Evolutionary conservation across 1,140 invertebrate genomes (phyloP).

Genomic region (Brachionus manjavacas): DNA sequence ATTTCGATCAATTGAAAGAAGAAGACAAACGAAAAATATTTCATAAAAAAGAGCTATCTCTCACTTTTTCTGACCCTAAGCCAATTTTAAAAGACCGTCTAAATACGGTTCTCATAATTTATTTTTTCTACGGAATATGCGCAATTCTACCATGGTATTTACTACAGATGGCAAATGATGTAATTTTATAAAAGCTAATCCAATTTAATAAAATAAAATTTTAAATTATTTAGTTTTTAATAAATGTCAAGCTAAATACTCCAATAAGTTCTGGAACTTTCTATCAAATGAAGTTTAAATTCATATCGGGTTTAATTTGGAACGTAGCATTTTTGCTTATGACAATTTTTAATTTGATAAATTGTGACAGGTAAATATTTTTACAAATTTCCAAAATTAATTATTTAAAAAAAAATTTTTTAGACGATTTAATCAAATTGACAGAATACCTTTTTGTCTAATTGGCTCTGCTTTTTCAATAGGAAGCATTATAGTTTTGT

Average conservation of each 20-base stretch:
- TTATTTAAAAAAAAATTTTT: neutral
- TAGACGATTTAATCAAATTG: constrained; percentile 36
- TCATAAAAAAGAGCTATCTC: constrained; percentile 17
- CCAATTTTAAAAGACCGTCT: neutral
- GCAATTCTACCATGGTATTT: neutral
- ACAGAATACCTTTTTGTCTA: constrained; percentile 19
- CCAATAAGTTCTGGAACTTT: constrained; percentile 23
- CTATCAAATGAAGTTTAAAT: constrained; percentile 25
- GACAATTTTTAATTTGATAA: constrained; percentile 24
- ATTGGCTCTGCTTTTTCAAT: neutral
- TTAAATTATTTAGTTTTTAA: neutral
- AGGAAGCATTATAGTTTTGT: neutral
- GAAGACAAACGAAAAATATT: constrained; percentile 30
- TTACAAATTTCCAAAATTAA: neutral
- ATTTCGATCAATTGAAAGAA: constrained; percentile 13
- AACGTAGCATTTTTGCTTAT: neutral
- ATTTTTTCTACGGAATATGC: neutral
- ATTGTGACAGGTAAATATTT: neutral
- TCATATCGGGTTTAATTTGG: constrained; percentile 22
- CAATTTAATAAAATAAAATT: neutral
- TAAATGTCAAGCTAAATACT: constrained; percentile 15
- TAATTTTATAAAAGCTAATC: neutral
- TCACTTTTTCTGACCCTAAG: neutral
- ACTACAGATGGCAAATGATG: neutral
- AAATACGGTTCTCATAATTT: neutral